Percentiles rank a stretch among this genome's conserved stretches.
Evolutionary conservation across 2,888 invertebrate genomes (phyloP).

Genomic region (Lycia hirtaria): DNA sequence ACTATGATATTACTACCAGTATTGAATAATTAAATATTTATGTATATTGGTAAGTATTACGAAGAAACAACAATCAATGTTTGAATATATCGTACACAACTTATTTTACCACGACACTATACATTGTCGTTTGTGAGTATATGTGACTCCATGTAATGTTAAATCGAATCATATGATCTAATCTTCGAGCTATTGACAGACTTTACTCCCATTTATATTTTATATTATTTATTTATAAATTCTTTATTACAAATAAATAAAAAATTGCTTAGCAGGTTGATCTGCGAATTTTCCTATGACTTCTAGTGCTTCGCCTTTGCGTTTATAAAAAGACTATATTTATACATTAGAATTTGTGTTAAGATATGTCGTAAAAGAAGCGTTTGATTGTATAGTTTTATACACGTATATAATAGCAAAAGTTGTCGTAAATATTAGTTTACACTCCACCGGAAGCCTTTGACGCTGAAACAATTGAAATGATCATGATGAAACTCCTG

Average conservation of each 20-base stretch:
- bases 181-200: conserved; percentile 53
- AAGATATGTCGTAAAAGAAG: conserved; percentile 16
- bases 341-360: conserved; percentile 11
- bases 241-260: conserved; percentile 66
- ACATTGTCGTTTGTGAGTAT: conserved; percentile 48
- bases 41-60: conserved; percentile 16
- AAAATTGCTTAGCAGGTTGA: conserved; percentile 46
- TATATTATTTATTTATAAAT: conserved; percentile 78
- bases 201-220: conserved; percentile 61
- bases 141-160: conserved; percentile 72
- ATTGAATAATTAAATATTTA: conserved; percentile 16
- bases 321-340: conserved; percentile 2
- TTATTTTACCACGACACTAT: conserved; percentile 16
- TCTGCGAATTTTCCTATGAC: conserved; percentile 30
- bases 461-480: conserved; percentile 81
- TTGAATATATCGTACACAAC: conserved; percentile 7
- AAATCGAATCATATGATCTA: conserved; percentile 60
- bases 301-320: conserved; percentile 32
- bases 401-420: conserved; percentile 42
- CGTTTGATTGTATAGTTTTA: conserved; percentile 14
- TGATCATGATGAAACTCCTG: conserved; percentile 38
- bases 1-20: conserved; percentile 9
- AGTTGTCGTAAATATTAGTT: conserved; percentile 58
- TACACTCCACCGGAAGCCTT: conserved; percentile 67
- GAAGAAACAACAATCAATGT: conserved; percentile 14